phyloP scores from a whole-genome alignment of 2,113 vertebrate species.

The Oncorhynchus keta region DNA sequence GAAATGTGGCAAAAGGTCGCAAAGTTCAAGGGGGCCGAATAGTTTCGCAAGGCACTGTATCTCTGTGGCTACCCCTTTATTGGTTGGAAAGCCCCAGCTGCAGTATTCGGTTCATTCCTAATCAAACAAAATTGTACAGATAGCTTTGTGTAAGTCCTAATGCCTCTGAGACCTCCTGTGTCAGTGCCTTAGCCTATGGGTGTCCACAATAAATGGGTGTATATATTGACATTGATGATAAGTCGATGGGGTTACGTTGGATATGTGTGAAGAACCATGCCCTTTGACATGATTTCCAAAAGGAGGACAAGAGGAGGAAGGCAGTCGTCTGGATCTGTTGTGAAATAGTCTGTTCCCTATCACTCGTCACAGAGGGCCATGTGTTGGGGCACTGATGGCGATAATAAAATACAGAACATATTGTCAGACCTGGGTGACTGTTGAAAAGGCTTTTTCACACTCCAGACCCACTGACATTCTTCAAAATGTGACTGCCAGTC shows the following conservation, averaged over 20 bases:
- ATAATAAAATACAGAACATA: background rate
- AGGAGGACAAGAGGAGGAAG: background rate
- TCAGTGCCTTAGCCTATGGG: slow-evolving; percentile 18
- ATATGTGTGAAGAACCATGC: slow-evolving; percentile 12
- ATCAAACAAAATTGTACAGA: slow-evolving; percentile 27
- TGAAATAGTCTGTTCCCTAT: slow-evolving; percentile 62
- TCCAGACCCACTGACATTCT: no score
- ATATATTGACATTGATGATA: background rate
- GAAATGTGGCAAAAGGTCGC: no score
- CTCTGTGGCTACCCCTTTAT: slow-evolving; percentile 16
- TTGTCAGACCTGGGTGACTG: background rate
- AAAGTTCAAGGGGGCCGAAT: no score
- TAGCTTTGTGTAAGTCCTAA: slow-evolving; percentile 25
- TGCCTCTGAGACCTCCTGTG: slow-evolving; percentile 1
- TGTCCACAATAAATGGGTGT: slow-evolving; percentile 15
- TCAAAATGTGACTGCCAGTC: background rate
- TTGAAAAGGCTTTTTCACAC: background rate
- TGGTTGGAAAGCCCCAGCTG: slow-evolving; percentile 13
- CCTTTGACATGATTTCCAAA: slow-evolving; percentile 50
- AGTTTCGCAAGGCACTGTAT: no score
- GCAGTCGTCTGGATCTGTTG: slow-evolving; percentile 32
- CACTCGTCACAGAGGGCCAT: slow-evolving; percentile 41
- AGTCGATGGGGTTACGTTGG: background rate
- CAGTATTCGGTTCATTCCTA: slow-evolving; percentile 7
- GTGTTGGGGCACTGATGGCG: slow-evolving; percentile 16